Conservation (phyloP, 53 echinoderm and acorn worm genomes). For the Zoroaster sp. region DNA sequence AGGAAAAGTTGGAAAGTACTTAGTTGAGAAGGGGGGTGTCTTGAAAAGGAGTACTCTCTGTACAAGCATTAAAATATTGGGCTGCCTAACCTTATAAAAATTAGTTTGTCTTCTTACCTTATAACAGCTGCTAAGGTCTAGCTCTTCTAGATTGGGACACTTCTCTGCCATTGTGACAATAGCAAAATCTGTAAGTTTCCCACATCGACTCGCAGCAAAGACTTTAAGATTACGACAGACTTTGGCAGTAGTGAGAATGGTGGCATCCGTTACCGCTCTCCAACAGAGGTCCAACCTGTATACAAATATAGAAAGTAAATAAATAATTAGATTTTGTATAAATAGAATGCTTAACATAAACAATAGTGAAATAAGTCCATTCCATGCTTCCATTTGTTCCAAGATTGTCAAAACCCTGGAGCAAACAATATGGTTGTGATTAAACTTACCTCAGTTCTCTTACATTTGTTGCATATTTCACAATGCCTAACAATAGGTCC, state of each 20-base stretch:
- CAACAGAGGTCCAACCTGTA: constrained; percentile 80
- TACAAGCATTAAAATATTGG: too few species aligned
- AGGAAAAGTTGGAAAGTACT: too few species aligned
- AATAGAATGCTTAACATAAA: too few species aligned
- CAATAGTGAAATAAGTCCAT: too few species aligned
- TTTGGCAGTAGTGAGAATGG: constrained; percentile 58
- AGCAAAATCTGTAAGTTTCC: constrained; percentile 69
- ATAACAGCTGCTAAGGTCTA: constrained; percentile 93
- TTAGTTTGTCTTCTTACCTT: constrained; percentile 58
- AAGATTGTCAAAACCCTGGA: too few species aligned
- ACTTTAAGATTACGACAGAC: constrained; percentile 62
- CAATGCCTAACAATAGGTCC: constrained; percentile 67
- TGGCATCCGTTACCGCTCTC: constrained; percentile 72
- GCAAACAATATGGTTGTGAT: background rate
- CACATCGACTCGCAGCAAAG: constrained; percentile 69
- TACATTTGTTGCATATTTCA: constrained; percentile 66
- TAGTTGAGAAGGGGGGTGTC: too few species aligned
- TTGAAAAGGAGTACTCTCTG: too few species aligned
- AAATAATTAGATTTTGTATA: background rate
- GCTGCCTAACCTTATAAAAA: background rate
- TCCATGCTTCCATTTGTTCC: too few species aligned
- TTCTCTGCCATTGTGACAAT: constrained; percentile 57
- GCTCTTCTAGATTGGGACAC: constrained; percentile 73
- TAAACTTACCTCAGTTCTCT: constrained; percentile 70
- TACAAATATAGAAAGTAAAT: background rate